A percentile compares a stretch with the other conserved stretches of the same genome.
Conservation (phyloP, 2,797 vertebrate species). For the Falco rusticolus region DNA sequence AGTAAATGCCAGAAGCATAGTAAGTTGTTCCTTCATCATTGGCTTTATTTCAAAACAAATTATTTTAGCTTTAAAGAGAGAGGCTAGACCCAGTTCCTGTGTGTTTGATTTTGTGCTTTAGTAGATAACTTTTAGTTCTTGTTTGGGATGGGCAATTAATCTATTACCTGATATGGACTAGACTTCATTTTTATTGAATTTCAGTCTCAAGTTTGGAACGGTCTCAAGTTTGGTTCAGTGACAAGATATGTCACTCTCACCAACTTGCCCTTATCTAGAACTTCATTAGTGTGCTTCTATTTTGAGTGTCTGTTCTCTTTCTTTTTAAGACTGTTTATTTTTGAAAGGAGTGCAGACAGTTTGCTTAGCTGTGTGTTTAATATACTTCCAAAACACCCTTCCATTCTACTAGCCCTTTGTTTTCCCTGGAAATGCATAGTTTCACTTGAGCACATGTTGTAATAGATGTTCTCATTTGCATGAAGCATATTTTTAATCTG, state of each 20-base stretch:
- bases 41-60: neutral
- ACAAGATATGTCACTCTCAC: neutral
- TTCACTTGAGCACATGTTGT: neutral
- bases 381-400: neutral
- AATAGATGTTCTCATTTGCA: neutral
- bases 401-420: neutral
- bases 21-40: neutral
- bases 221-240: neutral
- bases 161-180: neutral
- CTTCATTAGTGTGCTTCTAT: neutral
- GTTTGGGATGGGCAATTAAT: neutral
- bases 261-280: neutral
- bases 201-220: neutral
- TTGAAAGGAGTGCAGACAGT: neutral
- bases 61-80: neutral
- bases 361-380: neutral
- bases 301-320: conserved; percentile 4
- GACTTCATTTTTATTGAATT: neutral
- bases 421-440: neutral
- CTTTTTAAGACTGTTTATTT: neutral
- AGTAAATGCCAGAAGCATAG: neutral
- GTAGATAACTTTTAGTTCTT: neutral
- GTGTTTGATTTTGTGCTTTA: neutral
- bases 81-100: neutral
- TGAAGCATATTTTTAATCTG: neutral